phyloP scores from a whole-genome alignment of 2,888 invertebrate species.

The Stenolophus ochropezus region DNA sequence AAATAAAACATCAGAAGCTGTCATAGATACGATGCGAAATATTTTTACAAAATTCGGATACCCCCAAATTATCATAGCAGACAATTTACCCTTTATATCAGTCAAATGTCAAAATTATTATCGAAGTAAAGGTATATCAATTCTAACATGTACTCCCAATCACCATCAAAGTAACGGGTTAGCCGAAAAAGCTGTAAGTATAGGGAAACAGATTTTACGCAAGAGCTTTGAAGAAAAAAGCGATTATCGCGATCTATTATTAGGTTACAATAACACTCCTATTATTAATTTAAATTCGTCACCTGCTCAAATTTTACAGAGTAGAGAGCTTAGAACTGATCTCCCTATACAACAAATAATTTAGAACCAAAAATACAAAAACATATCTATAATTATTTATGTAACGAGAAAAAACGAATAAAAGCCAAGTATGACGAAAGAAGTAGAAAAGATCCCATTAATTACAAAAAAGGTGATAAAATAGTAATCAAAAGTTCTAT shows the following conservation, averaged over 20 bases:
- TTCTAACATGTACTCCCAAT: constrained; percentile 60
- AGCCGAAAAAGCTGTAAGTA: constrained; percentile 63
- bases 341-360: constrained; percentile 57
- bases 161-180: constrained; percentile 62
- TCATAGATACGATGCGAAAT: constrained; percentile 63
- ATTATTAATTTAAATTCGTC: constrained; percentile 61
- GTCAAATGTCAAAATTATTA: constrained; percentile 62
- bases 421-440: constrained; percentile 55
- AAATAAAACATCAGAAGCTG: constrained; percentile 63
- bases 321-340: constrained; percentile 61
- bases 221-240: constrained; percentile 62
- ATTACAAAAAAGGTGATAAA: constrained; percentile 57
- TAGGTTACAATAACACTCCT: constrained; percentile 63
- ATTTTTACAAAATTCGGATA: constrained; percentile 64
- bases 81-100: constrained; percentile 64
- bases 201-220: constrained; percentile 64
- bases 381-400: constrained; percentile 8
- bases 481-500: constrained; percentile 61
- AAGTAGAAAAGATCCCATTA: not conserved
- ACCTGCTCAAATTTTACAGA: constrained; percentile 63
- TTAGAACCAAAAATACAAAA: constrained; percentile 62
- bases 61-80: constrained; percentile 64
- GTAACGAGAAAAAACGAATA: constrained; percentile 3
- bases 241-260: constrained; percentile 61
- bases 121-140: constrained; percentile 62